Evolutionary conservation across 2,113 vertebrate genomes (phyloP), one percentile per base, ranked within the genome.

Genomic region (Miniopterus natalensis): DNA sequence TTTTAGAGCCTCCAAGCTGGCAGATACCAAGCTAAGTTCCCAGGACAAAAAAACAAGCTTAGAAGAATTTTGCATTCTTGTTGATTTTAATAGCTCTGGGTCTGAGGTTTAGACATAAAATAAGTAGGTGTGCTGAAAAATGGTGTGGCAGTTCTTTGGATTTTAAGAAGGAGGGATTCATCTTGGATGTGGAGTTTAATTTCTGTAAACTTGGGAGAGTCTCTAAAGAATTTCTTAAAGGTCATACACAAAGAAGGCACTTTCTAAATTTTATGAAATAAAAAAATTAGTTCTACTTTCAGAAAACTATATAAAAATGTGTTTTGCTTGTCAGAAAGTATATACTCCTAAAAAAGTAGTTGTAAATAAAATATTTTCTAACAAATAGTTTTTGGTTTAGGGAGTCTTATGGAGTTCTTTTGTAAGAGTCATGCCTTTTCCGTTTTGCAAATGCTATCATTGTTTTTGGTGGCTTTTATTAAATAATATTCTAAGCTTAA

Each of bases 331-430:
- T 51, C 6, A 15, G 20, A 88, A 86, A 83, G 73, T 88, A 83
- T 14, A 18, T 42, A 63, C 5, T 63, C 8, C 29, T 63, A 77
- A 78, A 84, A 89, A 80, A 59, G 5, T 14, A 74, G 3, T 80
- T 89, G 2, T 86, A 80, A 94, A 79, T 78, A 61, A 94, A 55
- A 87, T 73, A 45, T 55, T 47, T 88, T 11, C n/a, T 45, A 66
- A 66, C 23, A 36, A 87, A 42, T 85, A 47, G 36, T 74, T 87
- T 7, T 75, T 87, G 6, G 5, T 29, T 55, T 65, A 61, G 77
- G 23, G 4, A 92, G 47, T 73, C 8, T 8, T 61, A 20, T 65
- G 5, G 3, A 93, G 42, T 65, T 74, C 3, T 42, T 65, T 95
- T 20, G 15, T 78, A 45, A 87, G 23, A 80, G 31, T 29, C 3